Evolutionary conservation across 2,888 invertebrate genomes (phyloP), one percentile per base, ranked within the genome.

Genomic region (Cephus sareptanus): DNA sequence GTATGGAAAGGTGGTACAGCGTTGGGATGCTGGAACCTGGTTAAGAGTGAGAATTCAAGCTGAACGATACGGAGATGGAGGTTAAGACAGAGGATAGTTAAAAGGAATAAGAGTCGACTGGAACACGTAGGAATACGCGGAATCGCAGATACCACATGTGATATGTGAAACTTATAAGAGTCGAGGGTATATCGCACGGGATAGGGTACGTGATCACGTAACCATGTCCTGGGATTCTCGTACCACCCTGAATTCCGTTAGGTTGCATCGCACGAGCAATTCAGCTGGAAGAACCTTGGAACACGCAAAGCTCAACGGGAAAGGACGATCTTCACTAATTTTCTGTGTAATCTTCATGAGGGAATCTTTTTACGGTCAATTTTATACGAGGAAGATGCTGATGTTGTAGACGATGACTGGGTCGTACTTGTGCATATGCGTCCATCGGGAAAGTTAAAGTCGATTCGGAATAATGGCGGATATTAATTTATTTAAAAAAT

Each of bases 401-500:
- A 40, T 6, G 40, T 35, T 3, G 35, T 35, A 3, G 35, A 12
- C 12, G 40, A 6, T 23, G 40, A 35, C 15, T 6, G 40, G 15
- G 15, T 15, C 40, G 15, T 23, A 40, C 6, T 6, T 23, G 40
- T 40, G 6, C 2, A 6, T 23, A 23, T 6, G 40, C 23, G 23
- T 33, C 30, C 33, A 30, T 76, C 82, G 77, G 76, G 81, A 78
- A 79, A 81, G 78, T 82, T 81, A 83, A 81, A 79, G 83, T 82
- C 83, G 82, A 83, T 83, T 83, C 79, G 82, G 33, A 34, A 34
- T 71, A 71, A 71, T 34, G 34, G 6, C 12, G 71, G 3, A 30
- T 31, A 71, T 34, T 71, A 71, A 71, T 31, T 71, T 31, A 11
- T 71, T 15, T 71, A 30, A 71, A 71, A 33, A 33, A 71, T 23